Conservation (phyloP, 2,113 vertebrate species). For the Martes martes region DNA sequence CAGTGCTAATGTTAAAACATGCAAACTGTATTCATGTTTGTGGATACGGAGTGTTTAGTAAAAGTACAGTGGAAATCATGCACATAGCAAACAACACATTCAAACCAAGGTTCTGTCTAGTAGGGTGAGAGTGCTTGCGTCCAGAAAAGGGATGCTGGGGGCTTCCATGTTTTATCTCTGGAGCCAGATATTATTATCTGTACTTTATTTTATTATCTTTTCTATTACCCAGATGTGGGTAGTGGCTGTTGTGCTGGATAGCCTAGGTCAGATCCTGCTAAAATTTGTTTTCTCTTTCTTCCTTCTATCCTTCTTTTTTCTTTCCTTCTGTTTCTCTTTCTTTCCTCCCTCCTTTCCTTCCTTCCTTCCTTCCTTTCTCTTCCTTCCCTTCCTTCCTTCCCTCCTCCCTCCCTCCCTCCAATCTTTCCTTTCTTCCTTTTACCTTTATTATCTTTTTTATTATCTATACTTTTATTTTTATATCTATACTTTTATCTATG, state of each 20-base stretch:
- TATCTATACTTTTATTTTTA: not conserved
- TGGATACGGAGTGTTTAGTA: not conserved
- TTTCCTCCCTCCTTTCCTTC: too few species aligned
- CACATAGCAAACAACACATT: not conserved
- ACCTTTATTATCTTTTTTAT: not conserved
- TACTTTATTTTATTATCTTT: too few species aligned
- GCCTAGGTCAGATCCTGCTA: not conserved
- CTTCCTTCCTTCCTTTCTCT: too few species aligned
- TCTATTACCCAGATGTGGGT: too few species aligned
- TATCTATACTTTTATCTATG: not conserved
- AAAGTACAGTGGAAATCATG: not conserved
- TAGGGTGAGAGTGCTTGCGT: not conserved
- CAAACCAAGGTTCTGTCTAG: not conserved
- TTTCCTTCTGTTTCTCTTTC: too few species aligned
- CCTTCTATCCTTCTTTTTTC: too few species aligned
- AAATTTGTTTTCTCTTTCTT: not conserved
- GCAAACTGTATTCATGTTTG: not conserved
- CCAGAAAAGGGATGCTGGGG: not conserved
- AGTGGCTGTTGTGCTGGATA: not conserved
- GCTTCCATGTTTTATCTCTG: not conserved
- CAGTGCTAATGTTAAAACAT: not conserved
- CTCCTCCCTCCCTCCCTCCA: too few species aligned
- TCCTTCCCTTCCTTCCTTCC: too few species aligned
- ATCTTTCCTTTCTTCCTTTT: too few species aligned
- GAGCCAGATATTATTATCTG: not conserved